phyloP scores from a whole-genome alignment of 2,797 vertebrate genomes.

The Pipistrellus pipistrellus region DNA sequence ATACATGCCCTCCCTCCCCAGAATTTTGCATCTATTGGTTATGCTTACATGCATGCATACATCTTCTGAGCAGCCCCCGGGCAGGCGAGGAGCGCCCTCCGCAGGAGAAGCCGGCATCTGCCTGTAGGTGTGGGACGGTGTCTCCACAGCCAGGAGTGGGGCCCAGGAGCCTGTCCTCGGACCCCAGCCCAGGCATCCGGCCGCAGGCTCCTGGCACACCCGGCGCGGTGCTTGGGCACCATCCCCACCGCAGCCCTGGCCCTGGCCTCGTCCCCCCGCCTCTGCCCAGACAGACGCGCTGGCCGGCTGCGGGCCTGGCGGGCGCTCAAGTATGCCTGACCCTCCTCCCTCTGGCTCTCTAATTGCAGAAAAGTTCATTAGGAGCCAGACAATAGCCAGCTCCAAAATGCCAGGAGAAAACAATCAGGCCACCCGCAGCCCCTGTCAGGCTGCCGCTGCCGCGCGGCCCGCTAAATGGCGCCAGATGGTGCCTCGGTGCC shows the following conservation, averaged over 20 bases:
- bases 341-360: conserved; percentile 70
- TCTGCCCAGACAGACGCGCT: background rate
- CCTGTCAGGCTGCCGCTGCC: conserved; percentile 88
- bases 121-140: background rate
- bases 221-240: accelerated
- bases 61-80: background rate
- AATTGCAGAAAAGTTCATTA: conserved; percentile 83
- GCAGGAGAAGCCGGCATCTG: background rate
- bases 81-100: background rate
- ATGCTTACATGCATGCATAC: too few relatives aligned
- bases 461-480: conserved; percentile 87
- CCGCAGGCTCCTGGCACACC: background rate
- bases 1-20: too few relatives aligned
- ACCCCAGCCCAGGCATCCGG: background rate
- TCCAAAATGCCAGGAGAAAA: conserved; percentile 91
- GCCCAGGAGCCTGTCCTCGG: background rate
- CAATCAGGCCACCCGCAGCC: conserved; percentile 90
- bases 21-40: too few relatives aligned
- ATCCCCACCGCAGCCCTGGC: background rate
- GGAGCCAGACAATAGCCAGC: conserved; percentile 80
- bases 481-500: conserved; percentile 92
- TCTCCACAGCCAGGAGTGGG: background rate
- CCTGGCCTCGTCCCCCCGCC: background rate
- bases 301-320: conserved; percentile 52
- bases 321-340: conserved; percentile 59